These are phyloP conservation scores for Atethmia centrago DNA, from an alignment of 2,888 invertebrate species.

Conservation along the genomic window DNA sequence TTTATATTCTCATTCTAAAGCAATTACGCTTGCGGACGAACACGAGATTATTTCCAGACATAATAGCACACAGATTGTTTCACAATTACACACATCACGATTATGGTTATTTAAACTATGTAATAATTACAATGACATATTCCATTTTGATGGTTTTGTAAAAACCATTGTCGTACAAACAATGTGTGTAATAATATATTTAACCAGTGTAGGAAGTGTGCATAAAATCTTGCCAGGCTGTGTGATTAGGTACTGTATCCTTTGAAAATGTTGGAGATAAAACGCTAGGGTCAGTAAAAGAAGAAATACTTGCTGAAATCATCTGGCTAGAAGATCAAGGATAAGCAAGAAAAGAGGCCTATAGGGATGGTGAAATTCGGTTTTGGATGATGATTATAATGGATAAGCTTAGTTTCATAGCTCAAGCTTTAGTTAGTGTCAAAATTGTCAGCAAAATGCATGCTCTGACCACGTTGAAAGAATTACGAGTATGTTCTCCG, in stretches of 20 bases:
- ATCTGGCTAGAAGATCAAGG: not conserved
- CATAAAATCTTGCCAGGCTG: slow-evolving; percentile 5
- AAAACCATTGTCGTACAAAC: slow-evolving; percentile 52
- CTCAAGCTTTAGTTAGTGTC: too few relatives aligned
- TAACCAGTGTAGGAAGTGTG: slow-evolving; percentile 28
- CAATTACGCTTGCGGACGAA: slow-evolving; percentile 52
- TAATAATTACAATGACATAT: slow-evolving; percentile 66
- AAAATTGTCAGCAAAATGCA: not conserved
- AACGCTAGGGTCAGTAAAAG: not conserved
- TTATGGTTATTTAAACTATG: slow-evolving; percentile 64
- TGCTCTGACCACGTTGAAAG: too few relatives aligned
- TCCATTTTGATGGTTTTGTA: slow-evolving; percentile 61
- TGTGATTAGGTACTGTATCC: not conserved
- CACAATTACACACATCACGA: slow-evolving; percentile 66
- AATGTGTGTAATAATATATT: slow-evolving; percentile 35
- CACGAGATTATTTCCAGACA: slow-evolving; percentile 57
- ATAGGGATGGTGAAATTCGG: not conserved
- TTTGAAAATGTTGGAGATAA: slow-evolving; percentile 19
- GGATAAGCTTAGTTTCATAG: not conserved
- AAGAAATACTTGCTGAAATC: slow-evolving; percentile 8
- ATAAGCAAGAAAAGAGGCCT: not conserved
- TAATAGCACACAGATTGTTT: slow-evolving; percentile 66
- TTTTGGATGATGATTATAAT: not conserved
- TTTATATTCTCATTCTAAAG: slow-evolving; percentile 48
- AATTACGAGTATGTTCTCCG: not conserved